A percentile compares a stretch with the other conserved stretches of the same genome.
Conservation (phyloP, 2,113 vertebrate species). For the Prionailurus viverrinus region DNA sequence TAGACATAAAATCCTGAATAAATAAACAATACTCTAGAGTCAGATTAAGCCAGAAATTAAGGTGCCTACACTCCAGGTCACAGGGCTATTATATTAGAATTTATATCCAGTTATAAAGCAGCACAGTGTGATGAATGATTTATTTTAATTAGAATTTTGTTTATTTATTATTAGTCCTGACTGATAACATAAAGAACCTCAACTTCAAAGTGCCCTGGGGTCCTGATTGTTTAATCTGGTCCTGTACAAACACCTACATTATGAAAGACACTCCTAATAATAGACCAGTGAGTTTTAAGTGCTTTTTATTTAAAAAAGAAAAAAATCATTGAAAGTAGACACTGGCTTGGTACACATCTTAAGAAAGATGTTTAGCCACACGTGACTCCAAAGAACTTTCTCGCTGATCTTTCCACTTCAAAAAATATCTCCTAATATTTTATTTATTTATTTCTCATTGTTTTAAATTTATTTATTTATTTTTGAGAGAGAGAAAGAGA, state of each 20-base stretch:
- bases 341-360: neutral
- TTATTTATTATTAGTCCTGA: conserved; percentile 66
- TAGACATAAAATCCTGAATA: neutral
- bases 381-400: neutral
- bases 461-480: neutral
- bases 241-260: conserved; percentile 21
- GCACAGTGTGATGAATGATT: conserved; percentile 38
- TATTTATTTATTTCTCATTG: neutral
- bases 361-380: neutral
- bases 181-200: conserved; percentile 56
- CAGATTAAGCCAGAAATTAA: conserved; percentile 56
- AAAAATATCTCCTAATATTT: neutral
- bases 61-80: neutral
- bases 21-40: neutral
- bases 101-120: neutral
- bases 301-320: neutral
- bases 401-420: neutral
- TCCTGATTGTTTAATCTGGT: conserved; percentile 59
- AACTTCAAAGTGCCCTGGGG: conserved; percentile 38
- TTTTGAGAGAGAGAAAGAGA: too few relatives aligned
- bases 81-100: neutral
- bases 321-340: neutral
- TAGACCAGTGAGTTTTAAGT: neutral
- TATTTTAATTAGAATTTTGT: conserved; percentile 76
- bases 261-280: neutral